Conservation (phyloP, 2,888 invertebrate species). For the Nysson spinosus region DNA sequence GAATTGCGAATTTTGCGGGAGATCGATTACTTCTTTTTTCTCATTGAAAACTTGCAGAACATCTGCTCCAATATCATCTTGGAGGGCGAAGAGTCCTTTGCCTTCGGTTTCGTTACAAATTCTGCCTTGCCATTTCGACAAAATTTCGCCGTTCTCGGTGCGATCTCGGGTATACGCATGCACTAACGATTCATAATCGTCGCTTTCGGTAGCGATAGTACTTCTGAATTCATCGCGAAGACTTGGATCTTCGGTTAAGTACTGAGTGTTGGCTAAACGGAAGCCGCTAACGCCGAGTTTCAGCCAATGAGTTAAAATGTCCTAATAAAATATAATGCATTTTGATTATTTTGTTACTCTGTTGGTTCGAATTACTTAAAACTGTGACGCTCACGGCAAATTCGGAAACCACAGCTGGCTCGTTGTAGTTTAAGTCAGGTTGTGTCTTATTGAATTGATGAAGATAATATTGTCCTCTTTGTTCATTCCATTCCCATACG, state of each 20-base stretch:
- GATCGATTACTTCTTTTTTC: slow-evolving; percentile 61
- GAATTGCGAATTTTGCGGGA: slow-evolving; percentile 70
- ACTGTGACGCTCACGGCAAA: slow-evolving; percentile 77
- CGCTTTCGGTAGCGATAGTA: slow-evolving; percentile 65
- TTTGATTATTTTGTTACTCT: too few species aligned
- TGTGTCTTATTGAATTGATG: slow-evolving; percentile 84
- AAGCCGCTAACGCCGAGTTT: slow-evolving; percentile 89
- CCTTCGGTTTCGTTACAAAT: slow-evolving; percentile 80
- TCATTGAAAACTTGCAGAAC: slow-evolving; percentile 66
- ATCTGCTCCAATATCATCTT: slow-evolving; percentile 67
- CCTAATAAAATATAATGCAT: too few species aligned
- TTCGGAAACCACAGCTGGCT: slow-evolving; percentile 82
- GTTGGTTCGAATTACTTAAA: too few species aligned
- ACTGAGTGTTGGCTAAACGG: slow-evolving; percentile 84
- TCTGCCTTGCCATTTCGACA: slow-evolving; percentile 82
- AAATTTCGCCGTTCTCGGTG: slow-evolving; percentile 80
- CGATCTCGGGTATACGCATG: slow-evolving; percentile 84
- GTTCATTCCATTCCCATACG: slow-evolving; percentile 85
- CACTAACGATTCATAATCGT: slow-evolving; percentile 82
- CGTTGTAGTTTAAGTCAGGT: slow-evolving; percentile 91
- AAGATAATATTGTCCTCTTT: slow-evolving; percentile 85
- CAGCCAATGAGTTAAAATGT: slow-evolving; percentile 85
- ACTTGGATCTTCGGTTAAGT: slow-evolving; percentile 81
- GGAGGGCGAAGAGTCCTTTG: slow-evolving; percentile 74
- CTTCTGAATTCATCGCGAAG: slow-evolving; percentile 79